Evolutionary conservation across 2,888 invertebrate species (phyloP).

Genomic region (Leptinotarsa tumamoca): DNA sequence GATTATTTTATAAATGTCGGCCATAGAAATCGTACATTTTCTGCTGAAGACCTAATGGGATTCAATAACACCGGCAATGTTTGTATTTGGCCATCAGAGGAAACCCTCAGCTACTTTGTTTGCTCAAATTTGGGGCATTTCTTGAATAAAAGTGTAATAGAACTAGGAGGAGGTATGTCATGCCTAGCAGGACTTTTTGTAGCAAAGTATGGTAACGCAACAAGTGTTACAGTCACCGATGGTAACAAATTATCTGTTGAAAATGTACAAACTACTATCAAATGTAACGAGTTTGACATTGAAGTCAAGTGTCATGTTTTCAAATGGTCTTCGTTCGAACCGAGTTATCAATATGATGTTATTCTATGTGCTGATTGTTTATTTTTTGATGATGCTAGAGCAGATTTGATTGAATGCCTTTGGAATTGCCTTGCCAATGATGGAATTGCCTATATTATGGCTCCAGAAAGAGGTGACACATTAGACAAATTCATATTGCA

Average conservation of each 20-base stretch:
- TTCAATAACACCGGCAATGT: slow-evolving; percentile 86
- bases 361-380: slow-evolving; percentile 84
- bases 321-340: slow-evolving; percentile 68
- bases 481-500: slow-evolving; percentile 76
- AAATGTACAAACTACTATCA: slow-evolving; percentile 76
- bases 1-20: slow-evolving; percentile 72
- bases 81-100: slow-evolving; percentile 85
- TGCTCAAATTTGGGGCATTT: slow-evolving; percentile 76
- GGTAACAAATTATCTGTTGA: slow-evolving; percentile 82
- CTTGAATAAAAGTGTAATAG: slow-evolving; percentile 77
- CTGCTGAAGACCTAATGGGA: slow-evolving; percentile 80
- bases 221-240: slow-evolving; percentile 79
- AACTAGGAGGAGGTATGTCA: slow-evolving; percentile 88
- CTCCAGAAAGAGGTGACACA: slow-evolving; percentile 80
- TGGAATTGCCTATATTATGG: slow-evolving; percentile 81
- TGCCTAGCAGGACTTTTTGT: slow-evolving; percentile 82
- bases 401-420: slow-evolving; percentile 76
- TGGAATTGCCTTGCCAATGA: slow-evolving; percentile 72
- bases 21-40: slow-evolving; percentile 73
- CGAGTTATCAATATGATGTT: slow-evolving; percentile 72
- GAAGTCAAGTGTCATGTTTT: slow-evolving; percentile 69
- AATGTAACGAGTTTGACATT: slow-evolving; percentile 72
- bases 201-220: slow-evolving; percentile 76
- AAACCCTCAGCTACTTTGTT: slow-evolving; percentile 77
- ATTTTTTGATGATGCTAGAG: slow-evolving; percentile 81